These are phyloP conservation scores for Labeo rohita DNA, from an alignment of 2,113 vertebrate genomes.

Conservation along the genomic window DNA sequence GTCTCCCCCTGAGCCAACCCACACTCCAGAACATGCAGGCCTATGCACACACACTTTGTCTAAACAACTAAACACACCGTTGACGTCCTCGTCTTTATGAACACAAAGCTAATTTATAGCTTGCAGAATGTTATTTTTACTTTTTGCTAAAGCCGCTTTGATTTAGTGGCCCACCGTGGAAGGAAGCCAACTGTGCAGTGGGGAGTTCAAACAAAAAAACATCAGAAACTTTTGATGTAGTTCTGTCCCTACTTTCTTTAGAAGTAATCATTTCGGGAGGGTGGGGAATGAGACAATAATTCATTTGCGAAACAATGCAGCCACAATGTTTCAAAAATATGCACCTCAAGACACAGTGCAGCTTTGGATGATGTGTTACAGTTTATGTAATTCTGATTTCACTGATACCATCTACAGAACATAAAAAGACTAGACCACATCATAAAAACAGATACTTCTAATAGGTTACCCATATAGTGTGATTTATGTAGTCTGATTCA, in stretches of 20 bases:
- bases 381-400: slow-evolving; percentile 8
- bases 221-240: slow-evolving; percentile 35
- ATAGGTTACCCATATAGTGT: not conserved
- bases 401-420: slow-evolving; percentile 4
- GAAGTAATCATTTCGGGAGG: slow-evolving; percentile 34
- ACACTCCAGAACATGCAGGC: not conserved
- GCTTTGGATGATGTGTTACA: not conserved
- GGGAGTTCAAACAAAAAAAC: slow-evolving; percentile 25
- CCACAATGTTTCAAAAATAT: slow-evolving; percentile 18
- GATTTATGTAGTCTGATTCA: slow-evolving; percentile 5
- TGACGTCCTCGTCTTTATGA: slow-evolving; percentile 15
- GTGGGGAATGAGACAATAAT: slow-evolving; percentile 27
- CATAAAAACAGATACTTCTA: not conserved
- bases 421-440: not conserved
- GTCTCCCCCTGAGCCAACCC: slow-evolving; percentile 48
- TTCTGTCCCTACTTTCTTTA: slow-evolving; percentile 2
- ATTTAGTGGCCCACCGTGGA: slow-evolving; percentile 33
- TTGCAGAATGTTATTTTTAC: slow-evolving; percentile 32
- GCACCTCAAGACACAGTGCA: not conserved
- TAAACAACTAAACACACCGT: not conserved
- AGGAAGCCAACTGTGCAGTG: slow-evolving; percentile 22
- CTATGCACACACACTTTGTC: slow-evolving; percentile 1
- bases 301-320: slow-evolving; percentile 26
- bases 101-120: slow-evolving; percentile 13
- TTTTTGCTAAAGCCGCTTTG: not conserved